These are phyloP conservation scores for Apteryx mantelli DNA, from an alignment of 2,113 vertebrate species.

Conservation along the genomic window DNA sequence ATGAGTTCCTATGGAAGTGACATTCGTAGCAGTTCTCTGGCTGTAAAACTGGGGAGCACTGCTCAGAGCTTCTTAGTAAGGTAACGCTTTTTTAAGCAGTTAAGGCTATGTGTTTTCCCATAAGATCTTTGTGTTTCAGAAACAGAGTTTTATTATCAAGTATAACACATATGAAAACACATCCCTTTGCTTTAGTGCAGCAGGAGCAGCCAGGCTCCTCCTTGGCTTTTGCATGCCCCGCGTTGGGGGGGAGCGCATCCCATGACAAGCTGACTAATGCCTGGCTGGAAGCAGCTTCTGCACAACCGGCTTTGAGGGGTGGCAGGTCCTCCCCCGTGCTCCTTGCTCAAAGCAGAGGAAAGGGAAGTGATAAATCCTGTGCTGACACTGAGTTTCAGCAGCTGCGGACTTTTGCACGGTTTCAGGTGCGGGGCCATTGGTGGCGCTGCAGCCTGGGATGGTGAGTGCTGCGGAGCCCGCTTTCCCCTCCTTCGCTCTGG, in stretches of 20 bases:
- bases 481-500: background rate
- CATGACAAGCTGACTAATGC: background rate
- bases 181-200: background rate
- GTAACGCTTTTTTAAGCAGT: background rate
- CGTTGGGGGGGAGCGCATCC: background rate
- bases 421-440: background rate
- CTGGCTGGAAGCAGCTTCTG: background rate
- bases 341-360: background rate
- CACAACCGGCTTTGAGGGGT: background rate
- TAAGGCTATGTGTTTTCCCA: background rate
- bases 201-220: background rate
- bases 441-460: background rate
- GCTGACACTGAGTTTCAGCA: background rate
- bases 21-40: background rate
- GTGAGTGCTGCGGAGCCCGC: rapidly evolving
- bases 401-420: rapidly evolving
- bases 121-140: background rate
- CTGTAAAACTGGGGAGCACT: background rate
- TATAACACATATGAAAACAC: background rate
- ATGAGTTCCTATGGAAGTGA: background rate
- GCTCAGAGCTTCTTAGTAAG: background rate
- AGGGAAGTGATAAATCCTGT: background rate
- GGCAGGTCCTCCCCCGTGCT: background rate
- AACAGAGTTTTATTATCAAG: background rate
- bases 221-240: background rate